Evolutionary conservation across 2,113 vertebrate species (phyloP).

Genomic region (Gambusia affinis): DNA sequence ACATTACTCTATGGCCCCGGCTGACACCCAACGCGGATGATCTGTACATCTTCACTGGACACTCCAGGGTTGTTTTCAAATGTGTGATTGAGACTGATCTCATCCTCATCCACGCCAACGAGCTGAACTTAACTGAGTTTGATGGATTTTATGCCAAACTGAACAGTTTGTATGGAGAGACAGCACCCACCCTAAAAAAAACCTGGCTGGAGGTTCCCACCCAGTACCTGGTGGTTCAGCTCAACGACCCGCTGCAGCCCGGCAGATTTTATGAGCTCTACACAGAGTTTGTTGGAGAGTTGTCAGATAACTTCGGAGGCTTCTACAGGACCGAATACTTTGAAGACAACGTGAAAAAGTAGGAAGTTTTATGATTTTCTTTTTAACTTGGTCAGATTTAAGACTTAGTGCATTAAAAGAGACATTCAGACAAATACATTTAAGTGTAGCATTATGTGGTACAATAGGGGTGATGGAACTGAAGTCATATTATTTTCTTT

Average conservation of each 20-base stretch:
- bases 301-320: constrained; percentile 87
- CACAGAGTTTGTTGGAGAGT: constrained; percentile 83
- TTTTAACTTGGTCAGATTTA: not conserved
- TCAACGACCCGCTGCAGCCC: constrained; percentile 40
- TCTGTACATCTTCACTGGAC: constrained; percentile 84
- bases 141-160: constrained; percentile 18
- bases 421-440: not conserved
- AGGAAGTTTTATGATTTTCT: constrained; percentile 40
- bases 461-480: not conserved
- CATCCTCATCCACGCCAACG: constrained; percentile 91
- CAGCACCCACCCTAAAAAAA: constrained; percentile 1
- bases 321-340: constrained; percentile 93
- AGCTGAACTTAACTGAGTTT: constrained; percentile 82
- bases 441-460: not conserved
- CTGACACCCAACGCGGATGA: constrained; percentile 23
- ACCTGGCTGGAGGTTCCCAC: constrained; percentile 79
- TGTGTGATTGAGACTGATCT: constrained; percentile 81
- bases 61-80: constrained; percentile 80
- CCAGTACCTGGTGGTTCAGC: constrained; percentile 87
- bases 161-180: accelerated
- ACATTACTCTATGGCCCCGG: constrained; percentile 82
- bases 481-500: too few relatives aligned
- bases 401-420: not conserved
- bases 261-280: constrained; percentile 76
- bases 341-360: constrained; percentile 76